These are phyloP conservation scores for Vanessa tameamea DNA, from an alignment of 1,140 invertebrate species.

Conservation along the genomic window DNA sequence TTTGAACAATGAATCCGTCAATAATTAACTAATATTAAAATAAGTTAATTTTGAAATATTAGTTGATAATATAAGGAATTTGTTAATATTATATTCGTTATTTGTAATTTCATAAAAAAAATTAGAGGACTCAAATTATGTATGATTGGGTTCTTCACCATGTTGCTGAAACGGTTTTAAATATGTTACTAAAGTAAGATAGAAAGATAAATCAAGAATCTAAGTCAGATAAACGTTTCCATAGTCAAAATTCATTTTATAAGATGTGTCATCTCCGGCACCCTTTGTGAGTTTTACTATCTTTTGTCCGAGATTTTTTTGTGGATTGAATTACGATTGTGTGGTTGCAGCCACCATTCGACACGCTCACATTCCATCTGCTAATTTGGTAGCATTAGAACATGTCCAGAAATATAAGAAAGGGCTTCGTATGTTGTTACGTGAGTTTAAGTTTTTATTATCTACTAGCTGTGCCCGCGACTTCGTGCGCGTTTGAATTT, in stretches of 20 bases:
- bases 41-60: no score
- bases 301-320: conserved; percentile 62
- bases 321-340: conserved; percentile 67
- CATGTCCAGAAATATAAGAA: conserved; percentile 14
- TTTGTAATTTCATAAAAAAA: no score
- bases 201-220: conserved; percentile 6
- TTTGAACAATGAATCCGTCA: no score
- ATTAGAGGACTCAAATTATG: no score
- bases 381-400: conserved; percentile 67
- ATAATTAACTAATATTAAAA: no score
- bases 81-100: no score
- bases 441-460: conserved; percentile 3
- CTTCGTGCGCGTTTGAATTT: no score
- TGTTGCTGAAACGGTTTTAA: no score
- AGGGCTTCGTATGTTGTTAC: background rate
- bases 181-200: background rate
- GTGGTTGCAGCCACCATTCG: conserved; percentile 68
- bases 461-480: no score
- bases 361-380: conserved; percentile 68
- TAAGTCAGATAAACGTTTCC: background rate
- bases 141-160: no score
- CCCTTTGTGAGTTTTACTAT: conserved; percentile 56
- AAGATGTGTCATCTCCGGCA: conserved; percentile 69
- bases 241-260: conserved; percentile 24
- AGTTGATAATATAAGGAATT: no score